Conservation (phyloP, 1,140 invertebrate genomes). For the Listronotus bonariensis region DNA sequence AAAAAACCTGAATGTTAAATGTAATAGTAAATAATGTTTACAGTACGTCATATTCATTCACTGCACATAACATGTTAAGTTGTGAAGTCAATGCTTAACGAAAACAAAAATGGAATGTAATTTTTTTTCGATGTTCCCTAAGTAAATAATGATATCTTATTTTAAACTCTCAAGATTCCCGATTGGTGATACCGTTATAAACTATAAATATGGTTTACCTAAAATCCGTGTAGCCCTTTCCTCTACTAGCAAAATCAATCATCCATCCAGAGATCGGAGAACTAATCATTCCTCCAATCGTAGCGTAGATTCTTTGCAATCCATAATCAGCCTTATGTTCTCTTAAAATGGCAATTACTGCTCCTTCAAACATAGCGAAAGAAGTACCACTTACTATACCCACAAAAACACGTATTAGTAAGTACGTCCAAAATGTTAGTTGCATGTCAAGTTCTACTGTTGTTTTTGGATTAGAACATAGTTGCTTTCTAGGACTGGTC, state of each 20-base stretch:
- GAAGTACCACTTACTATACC: conserved; percentile 74
- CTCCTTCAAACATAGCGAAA: conserved; percentile 83
- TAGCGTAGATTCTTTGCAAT: conserved; percentile 77
- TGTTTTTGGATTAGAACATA: conserved; percentile 66
- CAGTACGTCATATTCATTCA: too few relatives aligned
- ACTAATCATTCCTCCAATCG: conserved; percentile 78
- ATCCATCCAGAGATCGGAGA: conserved; percentile 76
- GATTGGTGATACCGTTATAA: too few relatives aligned
- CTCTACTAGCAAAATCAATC: conserved; percentile 68
- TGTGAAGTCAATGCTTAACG: too few relatives aligned
- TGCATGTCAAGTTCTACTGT: conserved; percentile 65
- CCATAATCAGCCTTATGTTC: conserved; percentile 81
- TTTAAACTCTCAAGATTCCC: too few relatives aligned
- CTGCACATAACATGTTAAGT: too few relatives aligned
- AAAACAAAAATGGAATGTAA: too few relatives aligned
- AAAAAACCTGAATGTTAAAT: not conserved
- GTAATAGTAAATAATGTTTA: not conserved
- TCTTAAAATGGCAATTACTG: conserved; percentile 76
- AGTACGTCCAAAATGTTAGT: conserved; percentile 77
- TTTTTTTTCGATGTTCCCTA: too few relatives aligned
- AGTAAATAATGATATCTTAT: too few relatives aligned
- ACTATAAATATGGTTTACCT: too few relatives aligned
- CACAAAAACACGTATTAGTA: conserved; percentile 73
- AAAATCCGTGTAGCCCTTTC: conserved; percentile 71
- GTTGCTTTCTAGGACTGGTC: conserved; percentile 59